phyloP scores from a whole-genome alignment of 2,113 vertebrate genomes.

The Lipotes vexillifer region DNA sequence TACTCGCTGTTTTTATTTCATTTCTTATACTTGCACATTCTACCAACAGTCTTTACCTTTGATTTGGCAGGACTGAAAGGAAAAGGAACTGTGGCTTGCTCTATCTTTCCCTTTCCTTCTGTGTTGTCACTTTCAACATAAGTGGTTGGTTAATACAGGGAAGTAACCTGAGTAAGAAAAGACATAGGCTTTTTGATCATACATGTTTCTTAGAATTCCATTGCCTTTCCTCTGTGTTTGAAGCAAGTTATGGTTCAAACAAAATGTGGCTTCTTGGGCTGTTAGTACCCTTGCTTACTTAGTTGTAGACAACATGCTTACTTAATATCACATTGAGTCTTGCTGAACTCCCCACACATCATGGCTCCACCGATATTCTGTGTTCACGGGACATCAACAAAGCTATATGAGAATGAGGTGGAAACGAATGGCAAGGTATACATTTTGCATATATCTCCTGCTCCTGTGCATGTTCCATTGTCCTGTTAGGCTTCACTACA shows the following conservation, averaged over 20 bases:
- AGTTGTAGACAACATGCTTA: neutral
- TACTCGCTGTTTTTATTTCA: neutral
- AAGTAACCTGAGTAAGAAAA: neutral
- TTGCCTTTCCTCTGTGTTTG: neutral
- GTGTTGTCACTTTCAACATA: constrained; percentile 10
- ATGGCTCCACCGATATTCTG: neutral
- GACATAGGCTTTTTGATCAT: neutral
- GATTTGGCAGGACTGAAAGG: neutral
- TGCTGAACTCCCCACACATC: neutral
- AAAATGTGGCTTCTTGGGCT: neutral
- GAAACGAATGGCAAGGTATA: neutral
- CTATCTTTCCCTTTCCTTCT: neutral
- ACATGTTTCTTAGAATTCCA: neutral
- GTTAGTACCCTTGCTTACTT: neutral
- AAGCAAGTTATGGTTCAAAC: neutral
- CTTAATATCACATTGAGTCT: neutral
- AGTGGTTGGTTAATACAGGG: neutral
- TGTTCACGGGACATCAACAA: neutral
- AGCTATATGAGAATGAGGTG: neutral
- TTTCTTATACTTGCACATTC: neutral
- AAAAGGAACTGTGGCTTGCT: neutral
- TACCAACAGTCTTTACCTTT: neutral
- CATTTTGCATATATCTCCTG: neutral
- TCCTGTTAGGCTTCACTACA: neutral
- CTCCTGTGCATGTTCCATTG: neutral